These are phyloP conservation scores for Perca fluviatilis DNA, from an alignment of 2,113 vertebrate species.

Conservation along the genomic window DNA sequence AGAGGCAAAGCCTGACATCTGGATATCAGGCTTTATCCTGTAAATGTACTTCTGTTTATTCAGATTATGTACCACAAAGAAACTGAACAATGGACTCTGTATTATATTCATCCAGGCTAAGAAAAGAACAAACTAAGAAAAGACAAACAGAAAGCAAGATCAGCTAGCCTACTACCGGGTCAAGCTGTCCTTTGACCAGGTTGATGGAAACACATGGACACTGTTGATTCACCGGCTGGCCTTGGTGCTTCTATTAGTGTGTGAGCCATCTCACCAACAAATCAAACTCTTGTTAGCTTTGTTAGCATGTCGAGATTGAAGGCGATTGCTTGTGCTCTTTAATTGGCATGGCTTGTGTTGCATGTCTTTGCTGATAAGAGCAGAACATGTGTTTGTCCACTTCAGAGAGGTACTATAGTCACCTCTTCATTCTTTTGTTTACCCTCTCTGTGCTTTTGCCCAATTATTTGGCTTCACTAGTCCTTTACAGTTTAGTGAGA, in stretches of 20 bases:
- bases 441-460: neutral
- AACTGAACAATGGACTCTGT: neutral
- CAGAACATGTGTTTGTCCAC: slow-evolving; percentile 51
- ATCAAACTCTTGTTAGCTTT: slow-evolving; percentile 54
- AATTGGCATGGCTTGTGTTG: slow-evolving; percentile 53
- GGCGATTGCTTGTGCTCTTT: slow-evolving; percentile 43
- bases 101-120: neutral
- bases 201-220: slow-evolving; percentile 14
- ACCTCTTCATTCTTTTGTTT: slow-evolving; percentile 6
- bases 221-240: slow-evolving; percentile 18
- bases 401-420: slow-evolving; percentile 13
- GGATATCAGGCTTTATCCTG: too few relatives aligned
- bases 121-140: neutral
- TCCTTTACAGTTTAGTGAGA: neutral
- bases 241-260: slow-evolving; percentile 25
- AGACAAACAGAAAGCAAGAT: neutral
- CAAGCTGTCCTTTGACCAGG: slow-evolving; percentile 8
- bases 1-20: too few relatives aligned
- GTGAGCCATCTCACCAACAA: slow-evolving; percentile 39
- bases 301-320: slow-evolving; percentile 66
- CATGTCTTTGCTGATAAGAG: slow-evolving; percentile 59
- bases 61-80: neutral
- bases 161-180: neutral
- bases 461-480: slow-evolving; percentile 19
- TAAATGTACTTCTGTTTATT: too few relatives aligned